Evolutionary conservation across 2,888 invertebrate genomes (phyloP).

Genomic region (Dynastes maya): DNA sequence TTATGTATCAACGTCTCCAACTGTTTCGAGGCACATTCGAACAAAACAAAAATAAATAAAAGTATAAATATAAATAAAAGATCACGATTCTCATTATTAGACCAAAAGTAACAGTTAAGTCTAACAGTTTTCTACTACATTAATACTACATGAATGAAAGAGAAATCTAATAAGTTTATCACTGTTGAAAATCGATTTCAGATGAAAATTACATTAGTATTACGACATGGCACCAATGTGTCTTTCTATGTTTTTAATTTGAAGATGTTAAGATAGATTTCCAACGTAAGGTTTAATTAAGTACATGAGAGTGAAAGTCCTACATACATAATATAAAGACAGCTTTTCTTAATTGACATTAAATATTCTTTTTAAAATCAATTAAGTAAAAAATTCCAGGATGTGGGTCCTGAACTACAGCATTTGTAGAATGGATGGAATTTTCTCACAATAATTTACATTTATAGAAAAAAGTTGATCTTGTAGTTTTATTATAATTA

Average conservation of each 20-base stretch:
- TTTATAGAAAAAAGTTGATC: slow-evolving; percentile 47
- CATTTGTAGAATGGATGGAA: slow-evolving; percentile 56
- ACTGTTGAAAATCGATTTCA: slow-evolving; percentile 43
- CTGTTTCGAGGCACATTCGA: slow-evolving; percentile 62
- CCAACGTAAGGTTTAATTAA: slow-evolving; percentile 38
- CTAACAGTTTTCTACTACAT: slow-evolving; percentile 54
- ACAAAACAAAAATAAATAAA: slow-evolving; percentile 59
- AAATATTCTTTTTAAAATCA: slow-evolving; percentile 40
- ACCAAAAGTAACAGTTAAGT: slow-evolving; percentile 47
- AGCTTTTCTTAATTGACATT: slow-evolving; percentile 46
- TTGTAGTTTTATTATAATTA: slow-evolving; percentile 21
- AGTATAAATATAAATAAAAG: slow-evolving; percentile 56
- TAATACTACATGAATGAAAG: slow-evolving; percentile 51
- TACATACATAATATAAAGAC: slow-evolving; percentile 39
- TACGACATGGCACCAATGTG: slow-evolving; percentile 35
- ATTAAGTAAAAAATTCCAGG: slow-evolving; percentile 40
- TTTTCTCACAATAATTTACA: slow-evolving; percentile 56
- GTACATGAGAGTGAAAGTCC: slow-evolving; percentile 39
- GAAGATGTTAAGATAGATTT: slow-evolving; percentile 27
- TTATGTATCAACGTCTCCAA: slow-evolving; percentile 61
- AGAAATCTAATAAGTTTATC: slow-evolving; percentile 39
- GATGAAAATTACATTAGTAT: slow-evolving; percentile 35
- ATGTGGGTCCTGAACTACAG: slow-evolving; percentile 30
- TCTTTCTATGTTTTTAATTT: slow-evolving; percentile 14
- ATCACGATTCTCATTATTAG: slow-evolving; percentile 46